phyloP scores from a whole-genome alignment of 1,140 invertebrate species.

The Popillia japonica region DNA sequence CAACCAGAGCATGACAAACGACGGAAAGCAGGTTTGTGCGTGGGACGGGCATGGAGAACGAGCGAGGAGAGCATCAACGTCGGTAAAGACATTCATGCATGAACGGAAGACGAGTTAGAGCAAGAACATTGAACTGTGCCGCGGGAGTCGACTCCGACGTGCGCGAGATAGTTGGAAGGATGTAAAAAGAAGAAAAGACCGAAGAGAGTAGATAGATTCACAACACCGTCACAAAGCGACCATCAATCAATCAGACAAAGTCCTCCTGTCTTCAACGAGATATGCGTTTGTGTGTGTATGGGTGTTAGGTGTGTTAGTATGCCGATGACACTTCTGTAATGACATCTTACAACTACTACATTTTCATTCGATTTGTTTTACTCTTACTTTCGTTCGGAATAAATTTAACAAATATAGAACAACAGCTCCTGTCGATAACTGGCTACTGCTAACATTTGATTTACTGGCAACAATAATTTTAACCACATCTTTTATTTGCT shows the following conservation, averaged over 20 bases:
- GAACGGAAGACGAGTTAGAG: conserved; percentile 37
- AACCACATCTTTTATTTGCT: too few relatives aligned
- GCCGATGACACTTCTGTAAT: conserved; percentile 5
- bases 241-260: conserved; percentile 41
- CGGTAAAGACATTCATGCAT: conserved; percentile 40
- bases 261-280: conserved; percentile 24
- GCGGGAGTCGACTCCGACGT: neutral
- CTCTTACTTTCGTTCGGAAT: neutral
- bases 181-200: neutral
- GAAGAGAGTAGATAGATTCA: neutral
- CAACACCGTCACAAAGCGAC: conserved; percentile 33
- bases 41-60: neutral
- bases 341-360: neutral
- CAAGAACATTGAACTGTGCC: conserved; percentile 35
- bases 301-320: neutral
- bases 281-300: neutral
- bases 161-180: neutral
- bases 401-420: neutral
- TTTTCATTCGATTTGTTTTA: conserved; percentile 3
- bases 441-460: too few relatives aligned
- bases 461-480: too few relatives aligned
- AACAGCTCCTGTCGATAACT: too few relatives aligned
- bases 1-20: neutral
- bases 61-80: neutral
- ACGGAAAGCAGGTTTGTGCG: neutral